Evolutionary conservation across 2,113 vertebrate genomes (phyloP).

Genomic region (Muntiacus muntjak): DNA sequence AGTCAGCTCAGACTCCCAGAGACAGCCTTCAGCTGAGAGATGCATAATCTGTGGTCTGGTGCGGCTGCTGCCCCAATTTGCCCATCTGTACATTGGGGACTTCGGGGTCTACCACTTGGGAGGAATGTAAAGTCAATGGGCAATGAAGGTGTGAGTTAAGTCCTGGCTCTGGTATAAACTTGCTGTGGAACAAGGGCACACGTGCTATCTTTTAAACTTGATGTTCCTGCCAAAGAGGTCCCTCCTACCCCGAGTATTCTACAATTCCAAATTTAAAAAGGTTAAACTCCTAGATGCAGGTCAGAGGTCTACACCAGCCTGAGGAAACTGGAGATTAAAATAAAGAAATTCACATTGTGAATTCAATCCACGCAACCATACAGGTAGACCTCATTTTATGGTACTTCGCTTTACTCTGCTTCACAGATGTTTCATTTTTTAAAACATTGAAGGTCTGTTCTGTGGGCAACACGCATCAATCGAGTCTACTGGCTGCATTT

Average conservation of each 20-base stretch:
- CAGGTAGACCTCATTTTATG: not conserved
- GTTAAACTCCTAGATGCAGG: not conserved
- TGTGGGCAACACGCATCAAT: not conserved
- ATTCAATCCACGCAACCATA: not conserved
- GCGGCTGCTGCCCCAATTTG: not conserved
- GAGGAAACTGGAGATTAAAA: not conserved
- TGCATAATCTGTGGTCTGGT: not conserved
- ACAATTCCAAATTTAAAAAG: not conserved
- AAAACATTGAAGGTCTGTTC: not conserved
- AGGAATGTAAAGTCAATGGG: not conserved
- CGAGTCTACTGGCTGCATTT: not conserved
- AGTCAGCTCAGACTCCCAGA: not conserved
- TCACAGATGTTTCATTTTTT: too few species aligned
- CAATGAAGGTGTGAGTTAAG: not conserved
- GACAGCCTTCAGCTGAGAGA: not conserved
- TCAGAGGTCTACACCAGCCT: not conserved
- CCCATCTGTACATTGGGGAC: conserved; percentile 1
- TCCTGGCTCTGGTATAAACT: not conserved
- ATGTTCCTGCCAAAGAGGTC: not conserved
- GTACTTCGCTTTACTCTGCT: not conserved
- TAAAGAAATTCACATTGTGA: not conserved
- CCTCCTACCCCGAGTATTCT: not conserved
- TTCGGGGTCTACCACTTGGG: not conserved
- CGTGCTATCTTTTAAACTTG: not conserved
- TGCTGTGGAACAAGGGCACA: too few species aligned